Evolutionary conservation across 1,140 invertebrate genomes (phyloP).

Genomic region (Coptotermes formosanus): DNA sequence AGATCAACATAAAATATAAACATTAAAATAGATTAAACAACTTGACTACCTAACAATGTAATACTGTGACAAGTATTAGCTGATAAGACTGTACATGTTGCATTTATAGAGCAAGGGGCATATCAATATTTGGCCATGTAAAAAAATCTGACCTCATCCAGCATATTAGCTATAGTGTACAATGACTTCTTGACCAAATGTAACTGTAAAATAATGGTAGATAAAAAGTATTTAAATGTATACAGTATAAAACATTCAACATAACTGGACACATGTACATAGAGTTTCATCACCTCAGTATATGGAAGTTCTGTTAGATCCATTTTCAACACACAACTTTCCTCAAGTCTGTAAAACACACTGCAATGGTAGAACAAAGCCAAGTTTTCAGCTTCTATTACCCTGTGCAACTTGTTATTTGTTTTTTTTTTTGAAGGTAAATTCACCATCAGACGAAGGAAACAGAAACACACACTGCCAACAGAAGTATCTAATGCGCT

Average conservation of each 20-base stretch:
- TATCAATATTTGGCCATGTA: conserved; percentile 3
- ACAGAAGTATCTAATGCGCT: conserved; percentile 7
- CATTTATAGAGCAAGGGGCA: neutral
- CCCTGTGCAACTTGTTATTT: conserved; percentile 34
- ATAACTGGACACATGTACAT: conserved; percentile 23
- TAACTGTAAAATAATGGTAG: conserved; percentile 20
- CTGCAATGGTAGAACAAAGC: conserved; percentile 1
- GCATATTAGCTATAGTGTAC: conserved; percentile 28
- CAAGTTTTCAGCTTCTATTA: conserved; percentile 34
- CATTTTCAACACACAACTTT: conserved; percentile 27
- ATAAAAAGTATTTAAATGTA: conserved; percentile 24
- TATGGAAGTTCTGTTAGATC: conserved; percentile 23
- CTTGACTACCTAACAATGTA: conserved; percentile 31
- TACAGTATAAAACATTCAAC: conserved; percentile 22
- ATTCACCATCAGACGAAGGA: neutral
- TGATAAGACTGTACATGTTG: conserved; percentile 25
- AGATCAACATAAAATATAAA: conserved; percentile 29
- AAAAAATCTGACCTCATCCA: conserved; percentile 22
- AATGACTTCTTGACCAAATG: conserved; percentile 26
- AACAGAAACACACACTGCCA: conserved; percentile 23
- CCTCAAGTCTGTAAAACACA: conserved; percentile 19
- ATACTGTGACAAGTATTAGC: conserved; percentile 33
- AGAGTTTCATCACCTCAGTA: conserved; percentile 13
- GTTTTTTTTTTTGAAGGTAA: neutral
- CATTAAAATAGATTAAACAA: conserved; percentile 33